These are phyloP conservation scores for Empis livida DNA, from an alignment of 2,888 invertebrate genomes.

Conservation along the genomic window DNA sequence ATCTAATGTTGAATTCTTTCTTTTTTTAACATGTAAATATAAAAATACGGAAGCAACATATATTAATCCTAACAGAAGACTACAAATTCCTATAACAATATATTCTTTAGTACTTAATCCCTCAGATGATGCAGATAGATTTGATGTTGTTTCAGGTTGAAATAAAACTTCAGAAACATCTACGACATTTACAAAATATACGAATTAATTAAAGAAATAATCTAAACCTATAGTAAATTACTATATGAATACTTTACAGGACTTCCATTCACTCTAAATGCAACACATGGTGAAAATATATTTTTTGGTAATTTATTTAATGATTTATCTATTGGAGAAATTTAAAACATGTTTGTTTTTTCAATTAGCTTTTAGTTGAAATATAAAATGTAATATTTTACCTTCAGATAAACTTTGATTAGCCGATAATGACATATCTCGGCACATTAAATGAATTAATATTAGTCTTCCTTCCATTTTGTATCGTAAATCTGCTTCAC, in stretches of 20 bases:
- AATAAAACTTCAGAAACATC: slow-evolving; percentile 73
- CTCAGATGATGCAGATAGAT: slow-evolving; percentile 40
- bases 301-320: slow-evolving; percentile 29
- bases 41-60: slow-evolving; percentile 77
- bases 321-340: neutral
- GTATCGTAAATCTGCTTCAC: slow-evolving; percentile 60
- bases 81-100: slow-evolving; percentile 70
- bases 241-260: slow-evolving; percentile 52
- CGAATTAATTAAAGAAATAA: too few relatives aligned
- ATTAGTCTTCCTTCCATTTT: slow-evolving; percentile 72
- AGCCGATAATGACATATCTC: slow-evolving; percentile 46
- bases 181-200: too few relatives aligned
- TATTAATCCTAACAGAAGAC: slow-evolving; percentile 70
- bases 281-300: slow-evolving; percentile 73
- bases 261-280: slow-evolving; percentile 73
- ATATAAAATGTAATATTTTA: slow-evolving; percentile 15
- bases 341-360: neutral
- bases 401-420: slow-evolving; percentile 35
- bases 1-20: slow-evolving; percentile 34
- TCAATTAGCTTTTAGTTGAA: too few relatives aligned
- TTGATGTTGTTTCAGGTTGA: slow-evolving; percentile 49
- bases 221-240: too few relatives aligned
- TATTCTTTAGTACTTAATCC: slow-evolving; percentile 65
- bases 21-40: slow-evolving; percentile 63
- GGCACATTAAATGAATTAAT: slow-evolving; percentile 65